Evolutionary conservation across 1,140 invertebrate genomes (phyloP), one percentile per base, ranked within the genome.

Genomic region (Drosophila pallidifrons): DNA sequence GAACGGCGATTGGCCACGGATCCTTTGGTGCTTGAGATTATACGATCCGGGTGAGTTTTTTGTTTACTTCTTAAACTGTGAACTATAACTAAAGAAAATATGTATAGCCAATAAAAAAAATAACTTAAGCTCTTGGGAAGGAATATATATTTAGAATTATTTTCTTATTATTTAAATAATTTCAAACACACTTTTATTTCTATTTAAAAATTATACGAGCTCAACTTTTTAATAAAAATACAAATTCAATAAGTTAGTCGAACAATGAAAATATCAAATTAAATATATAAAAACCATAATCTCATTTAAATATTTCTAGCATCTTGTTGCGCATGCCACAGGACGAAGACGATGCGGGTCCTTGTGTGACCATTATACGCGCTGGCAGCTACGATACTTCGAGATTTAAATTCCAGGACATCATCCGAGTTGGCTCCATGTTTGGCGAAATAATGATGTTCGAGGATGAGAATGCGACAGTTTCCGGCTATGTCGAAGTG

Each of bases 31-130:
- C 46, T 92, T 61, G 93, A 94, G 10, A 93, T 94, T 32, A 81
- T 94, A 49, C 93, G 86, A 72, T 78, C 93, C 35, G 94, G 94
- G 94, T 95, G 78, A 79, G 91, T 32, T 11, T 41, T 1, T 43
- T 13, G 41, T 43, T 13, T 7, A 7, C 35, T 38, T 38, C 20
- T 3, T 25, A 25, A 25, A 25, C 3, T 25, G 20, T 25, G 20
- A 25, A 25, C 20, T 25, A 16, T 16, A 16, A 16, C 16, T 16
- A 16, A 16, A 16, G 16, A 1, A 16, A 16, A 16, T 16, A 16
- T 16, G 16, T 16, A 38, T 38, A 10, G 11, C 10, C 0, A 32
- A 32, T 32, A 7, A 32, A 32, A 32, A 32, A 32, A 32, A 8
- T 8, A 7, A 32, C 6, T 25, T 25, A 25, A 0, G 20, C 20